Evolutionary conservation across 2,888 invertebrate species (phyloP), one percentile per base, ranked within the genome.

Genomic region (Microctonus hyperodae): DNA sequence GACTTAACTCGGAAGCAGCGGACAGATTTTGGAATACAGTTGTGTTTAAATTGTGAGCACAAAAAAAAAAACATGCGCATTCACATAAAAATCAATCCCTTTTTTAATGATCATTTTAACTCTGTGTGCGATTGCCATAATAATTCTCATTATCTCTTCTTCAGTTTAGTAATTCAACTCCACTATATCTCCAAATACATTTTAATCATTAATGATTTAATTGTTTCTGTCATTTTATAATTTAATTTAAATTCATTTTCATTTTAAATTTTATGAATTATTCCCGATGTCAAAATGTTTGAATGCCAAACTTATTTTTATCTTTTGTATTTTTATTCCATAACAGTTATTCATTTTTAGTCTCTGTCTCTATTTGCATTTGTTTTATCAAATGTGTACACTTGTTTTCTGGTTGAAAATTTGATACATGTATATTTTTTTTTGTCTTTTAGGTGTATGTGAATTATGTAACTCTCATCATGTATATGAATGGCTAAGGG

Each of bases 1-100:
- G 70, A 72, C 73, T 73, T 74, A 74, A 78, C 73, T 79, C 79
- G 80, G 80, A 80, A 81, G 80, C 78, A 79, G 78, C 78, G 79
- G 80, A 81, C 81, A 80, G 79, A 77, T 77, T 78, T 73, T 65
- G 69, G 60, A 70, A 70, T 70, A 71, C 71, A 65, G 37, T 69
- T 62, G 69, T 44, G 16, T 44, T 44, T 37, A 16, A n/a, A n/a
- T 16, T 44, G 16, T 44, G 44, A 69, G 70, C 73, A 69, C 64
- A 67, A 69, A 62, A 61, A 51, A 51, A 63, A 60, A 55, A 56
- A 61, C 40, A 40, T 31, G 76, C 76, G n/a, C n/a, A n/a, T n/a
- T n/a, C n/a, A n/a, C n/a, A n/a, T n/a, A n/a, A 72, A 74, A 78
- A 73, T 70, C 70, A 70, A 65, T 70, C 64, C 68, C 71, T 66